These are phyloP conservation scores for Augochlora pura DNA, from an alignment of 1,140 invertebrate species.

Conservation along the genomic window DNA sequence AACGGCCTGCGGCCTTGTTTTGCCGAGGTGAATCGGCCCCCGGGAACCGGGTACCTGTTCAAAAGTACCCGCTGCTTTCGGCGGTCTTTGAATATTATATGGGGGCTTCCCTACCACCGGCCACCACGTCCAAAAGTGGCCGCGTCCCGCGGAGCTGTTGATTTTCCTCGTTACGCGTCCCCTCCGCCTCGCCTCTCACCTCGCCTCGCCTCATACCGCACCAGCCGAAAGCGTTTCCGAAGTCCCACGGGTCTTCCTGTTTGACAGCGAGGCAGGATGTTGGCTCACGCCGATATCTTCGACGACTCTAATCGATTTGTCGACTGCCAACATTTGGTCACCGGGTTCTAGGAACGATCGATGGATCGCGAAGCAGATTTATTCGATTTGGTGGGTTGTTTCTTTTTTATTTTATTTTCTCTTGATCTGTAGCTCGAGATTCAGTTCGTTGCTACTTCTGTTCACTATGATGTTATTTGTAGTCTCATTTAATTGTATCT, in stretches of 20 bases:
- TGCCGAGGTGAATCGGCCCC: conserved; percentile 53
- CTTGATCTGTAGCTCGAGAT: no score
- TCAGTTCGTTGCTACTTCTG: no score
- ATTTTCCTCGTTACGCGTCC: not conserved
- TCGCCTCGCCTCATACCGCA: no score
- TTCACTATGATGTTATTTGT: no score
- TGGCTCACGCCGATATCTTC: conserved; percentile 1
- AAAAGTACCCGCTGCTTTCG: conserved; percentile 54
- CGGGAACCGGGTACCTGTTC: conserved; percentile 47
- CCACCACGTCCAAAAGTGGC: not conserved
- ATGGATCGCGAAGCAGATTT: no score
- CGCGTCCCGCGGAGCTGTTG: not conserved
- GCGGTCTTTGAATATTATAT: conserved; percentile 22
- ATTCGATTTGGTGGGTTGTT: no score
- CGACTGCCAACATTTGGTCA: not conserved
- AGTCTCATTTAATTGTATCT: no score
- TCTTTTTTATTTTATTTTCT: no score
- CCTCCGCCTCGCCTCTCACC: no score
- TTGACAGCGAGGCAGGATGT: conserved; percentile 2
- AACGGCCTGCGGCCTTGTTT: conserved; percentile 65
- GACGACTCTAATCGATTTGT: not conserved
- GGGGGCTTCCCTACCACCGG: not conserved
- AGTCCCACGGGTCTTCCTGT: not conserved
- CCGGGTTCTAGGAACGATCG: not conserved
- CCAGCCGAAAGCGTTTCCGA: not conserved